Evolutionary conservation across 1,140 invertebrate species (phyloP).

Genomic region (Papilio xuthus): DNA sequence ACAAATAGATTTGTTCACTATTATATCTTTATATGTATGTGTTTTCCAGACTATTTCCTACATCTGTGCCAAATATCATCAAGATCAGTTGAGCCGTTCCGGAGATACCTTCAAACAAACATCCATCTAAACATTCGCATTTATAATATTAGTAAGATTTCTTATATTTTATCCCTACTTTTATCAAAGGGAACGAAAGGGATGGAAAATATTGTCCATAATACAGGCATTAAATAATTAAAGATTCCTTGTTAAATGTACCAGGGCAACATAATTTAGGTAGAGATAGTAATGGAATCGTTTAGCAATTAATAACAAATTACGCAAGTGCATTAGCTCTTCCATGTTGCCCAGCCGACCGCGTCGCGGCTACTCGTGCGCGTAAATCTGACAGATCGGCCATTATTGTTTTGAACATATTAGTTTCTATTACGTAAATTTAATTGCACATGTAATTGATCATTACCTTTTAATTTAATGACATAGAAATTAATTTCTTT

Average conservation of each 20-base stretch:
- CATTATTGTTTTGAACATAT: conserved; percentile 4
- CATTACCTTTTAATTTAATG: neutral
- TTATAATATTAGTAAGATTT: too few species aligned
- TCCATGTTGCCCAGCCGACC: neutral
- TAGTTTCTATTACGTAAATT: conserved; percentile 10
- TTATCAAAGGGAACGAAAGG: too few species aligned
- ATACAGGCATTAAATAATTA: too few species aligned
- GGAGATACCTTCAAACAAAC: too few species aligned
- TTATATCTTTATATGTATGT: too few species aligned
- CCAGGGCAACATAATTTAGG: neutral
- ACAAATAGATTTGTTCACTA: neutral
- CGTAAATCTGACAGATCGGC: conserved; percentile 32
- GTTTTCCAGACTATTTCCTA: too few species aligned
- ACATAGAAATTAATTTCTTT: neutral
- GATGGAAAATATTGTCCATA: too few species aligned
- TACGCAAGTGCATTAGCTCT: conserved; percentile 10
- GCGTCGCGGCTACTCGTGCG: conserved; percentile 28
- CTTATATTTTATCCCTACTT: too few species aligned
- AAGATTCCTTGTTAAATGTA: neutral
- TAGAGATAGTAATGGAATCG: neutral
- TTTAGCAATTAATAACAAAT: conserved; percentile 16
- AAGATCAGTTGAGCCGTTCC: too few species aligned
- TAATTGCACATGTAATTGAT: neutral
- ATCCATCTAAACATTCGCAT: too few species aligned
- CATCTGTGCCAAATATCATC: too few species aligned